Evolutionary conservation across 2,797 vertebrate species (phyloP).

Genomic region (Premnoplex brunnescens): DNA sequence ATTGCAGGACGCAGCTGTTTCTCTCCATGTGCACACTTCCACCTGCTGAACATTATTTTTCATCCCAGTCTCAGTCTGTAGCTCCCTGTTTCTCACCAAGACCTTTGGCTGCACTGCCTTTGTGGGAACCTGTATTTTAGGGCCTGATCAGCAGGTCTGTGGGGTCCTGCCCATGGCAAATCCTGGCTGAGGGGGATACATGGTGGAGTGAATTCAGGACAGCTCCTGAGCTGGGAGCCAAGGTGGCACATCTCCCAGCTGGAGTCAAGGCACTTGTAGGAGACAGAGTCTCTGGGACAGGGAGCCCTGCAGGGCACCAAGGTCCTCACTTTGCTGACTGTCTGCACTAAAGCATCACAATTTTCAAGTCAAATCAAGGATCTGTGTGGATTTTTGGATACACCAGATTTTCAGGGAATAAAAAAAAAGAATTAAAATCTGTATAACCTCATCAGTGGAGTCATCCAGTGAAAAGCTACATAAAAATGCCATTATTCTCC

Average conservation of each 20-base stretch:
- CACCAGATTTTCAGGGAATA: background rate
- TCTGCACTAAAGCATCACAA: background rate
- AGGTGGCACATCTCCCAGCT: background rate
- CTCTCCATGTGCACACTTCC: background rate
- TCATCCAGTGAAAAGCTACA: background rate
- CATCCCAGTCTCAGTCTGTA: background rate
- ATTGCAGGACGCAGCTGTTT: background rate
- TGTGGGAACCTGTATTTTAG: background rate
- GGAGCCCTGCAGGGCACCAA: background rate
- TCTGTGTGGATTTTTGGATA: background rate
- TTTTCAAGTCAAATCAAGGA: slow-evolving; percentile 8
- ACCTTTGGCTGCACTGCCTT: background rate
- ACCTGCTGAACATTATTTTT: background rate
- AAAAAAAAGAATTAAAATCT: background rate
- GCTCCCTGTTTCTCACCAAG: background rate
- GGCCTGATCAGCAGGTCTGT: slow-evolving; percentile 21
- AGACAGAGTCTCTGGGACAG: background rate
- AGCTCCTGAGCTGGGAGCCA: background rate
- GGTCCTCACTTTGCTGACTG: background rate
- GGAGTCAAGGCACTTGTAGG: background rate
- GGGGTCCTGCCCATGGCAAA: background rate
- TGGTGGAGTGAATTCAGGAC: background rate
- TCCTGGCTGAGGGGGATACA: rapidly evolving
- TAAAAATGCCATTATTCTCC: background rate
- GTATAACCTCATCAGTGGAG: background rate